A percentile compares a stretch with the other conserved stretches of the same genome.
Evolutionary conservation across 2,113 vertebrate genomes (phyloP).

Genomic region (Nymphicus hollandicus): DNA sequence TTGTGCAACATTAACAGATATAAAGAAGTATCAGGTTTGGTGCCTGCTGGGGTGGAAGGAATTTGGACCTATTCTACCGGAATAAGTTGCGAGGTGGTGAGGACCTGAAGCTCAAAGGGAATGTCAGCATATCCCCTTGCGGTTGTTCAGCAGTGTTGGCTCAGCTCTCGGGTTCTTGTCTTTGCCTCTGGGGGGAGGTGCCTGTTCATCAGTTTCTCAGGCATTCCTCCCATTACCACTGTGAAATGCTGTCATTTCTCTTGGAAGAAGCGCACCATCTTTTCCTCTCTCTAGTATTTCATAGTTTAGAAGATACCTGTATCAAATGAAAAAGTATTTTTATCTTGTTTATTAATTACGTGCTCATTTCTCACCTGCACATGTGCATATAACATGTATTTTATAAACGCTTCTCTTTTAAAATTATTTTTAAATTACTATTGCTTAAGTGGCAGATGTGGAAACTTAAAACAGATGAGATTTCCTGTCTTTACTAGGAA

Average conservation of each 20-base stretch:
- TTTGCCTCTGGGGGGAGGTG: background rate
- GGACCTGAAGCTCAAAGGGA: background rate
- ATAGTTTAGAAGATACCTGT: background rate
- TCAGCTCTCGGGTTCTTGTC: background rate
- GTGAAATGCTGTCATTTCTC: background rate
- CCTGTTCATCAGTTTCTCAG: background rate
- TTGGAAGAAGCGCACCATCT: background rate
- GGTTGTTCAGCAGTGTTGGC: background rate
- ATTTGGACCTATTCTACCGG: background rate
- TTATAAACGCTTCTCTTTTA: background rate
- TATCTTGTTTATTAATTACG: background rate
- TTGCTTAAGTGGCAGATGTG: background rate
- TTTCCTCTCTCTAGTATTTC: background rate
- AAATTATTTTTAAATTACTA: background rate
- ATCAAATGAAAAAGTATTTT: background rate
- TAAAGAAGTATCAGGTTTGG: background rate
- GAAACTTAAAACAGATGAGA: background rate
- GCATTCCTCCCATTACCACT: fast-evolving
- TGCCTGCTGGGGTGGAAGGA: background rate
- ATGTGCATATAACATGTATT: background rate
- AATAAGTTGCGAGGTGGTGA: background rate
- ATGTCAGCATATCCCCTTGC: background rate
- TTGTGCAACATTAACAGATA: background rate
- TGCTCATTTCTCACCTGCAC: background rate
- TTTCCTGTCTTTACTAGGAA: background rate